Conservation (phyloP, 2,113 vertebrate genomes). For the human region GRCh38 chr18:25080501-25081000, state of each 20-base stretch:
- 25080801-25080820: background rate
- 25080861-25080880: background rate
- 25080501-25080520: slow-evolving; percentile 84
- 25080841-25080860: slow-evolving; percentile 1
- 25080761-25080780: slow-evolving; percentile 32
- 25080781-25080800: slow-evolving; percentile 51
- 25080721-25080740: slow-evolving; percentile 56
- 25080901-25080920: slow-evolving; percentile 56
- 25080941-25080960: background rate
- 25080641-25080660: slow-evolving; percentile 29
- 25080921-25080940: background rate
- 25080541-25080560: slow-evolving; percentile 84
- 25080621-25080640: slow-evolving; percentile 47
- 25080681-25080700: slow-evolving; percentile 1
- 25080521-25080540: slow-evolving; percentile 80
- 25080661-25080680: slow-evolving; percentile 46
- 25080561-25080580: slow-evolving; percentile 78
- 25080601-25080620: slow-evolving; percentile 53
- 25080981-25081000: background rate
- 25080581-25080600: slow-evolving; percentile 73
- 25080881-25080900: background rate
- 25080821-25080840: slow-evolving; percentile 14
- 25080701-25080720: slow-evolving; percentile 44
- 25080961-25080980: background rate
- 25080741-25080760: slow-evolving; percentile 35